Evolutionary conservation across 2,888 invertebrate genomes (phyloP).

Genomic region (Nomada lathburiana): DNA sequence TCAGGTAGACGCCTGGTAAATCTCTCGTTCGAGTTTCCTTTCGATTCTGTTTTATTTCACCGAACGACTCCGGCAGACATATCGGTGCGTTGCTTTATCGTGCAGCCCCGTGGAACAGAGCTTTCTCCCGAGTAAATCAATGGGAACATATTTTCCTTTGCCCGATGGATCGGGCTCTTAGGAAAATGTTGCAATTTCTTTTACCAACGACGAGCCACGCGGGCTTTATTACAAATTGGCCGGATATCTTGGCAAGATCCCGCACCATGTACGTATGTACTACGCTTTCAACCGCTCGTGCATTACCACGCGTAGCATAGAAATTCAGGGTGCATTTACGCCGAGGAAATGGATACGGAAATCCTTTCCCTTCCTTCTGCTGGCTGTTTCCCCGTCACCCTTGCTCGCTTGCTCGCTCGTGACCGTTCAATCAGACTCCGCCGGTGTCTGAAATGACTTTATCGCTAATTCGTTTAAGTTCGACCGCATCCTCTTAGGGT

Average conservation of each 20-base stretch:
- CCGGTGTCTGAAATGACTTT: constrained; percentile 59
- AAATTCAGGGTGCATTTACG: constrained; percentile 35
- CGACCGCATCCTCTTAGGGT: constrained; percentile 60
- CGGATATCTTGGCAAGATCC: constrained; percentile 15
- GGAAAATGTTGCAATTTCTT: constrained; percentile 17
- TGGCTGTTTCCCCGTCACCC: neutral
- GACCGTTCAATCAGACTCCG: constrained; percentile 50
- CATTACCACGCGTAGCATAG: constrained; percentile 21
- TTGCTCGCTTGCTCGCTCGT: too few relatives aligned
- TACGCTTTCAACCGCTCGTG: neutral
- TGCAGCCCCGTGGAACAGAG: constrained; percentile 5
- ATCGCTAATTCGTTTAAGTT: constrained; percentile 61
- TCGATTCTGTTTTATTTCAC: constrained; percentile 39
- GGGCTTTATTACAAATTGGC: constrained; percentile 45
- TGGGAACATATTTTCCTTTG: constrained; percentile 36
- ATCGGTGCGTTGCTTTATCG: constrained; percentile 9
- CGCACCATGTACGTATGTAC: neutral
- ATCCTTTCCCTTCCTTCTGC: constrained; percentile 20
- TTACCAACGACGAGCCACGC: neutral
- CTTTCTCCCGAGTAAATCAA: constrained; percentile 30
- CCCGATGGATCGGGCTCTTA: constrained; percentile 36
- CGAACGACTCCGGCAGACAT: constrained; percentile 19
- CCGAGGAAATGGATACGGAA: constrained; percentile 18
- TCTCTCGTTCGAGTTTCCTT: constrained; percentile 26
- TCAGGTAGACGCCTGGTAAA: constrained; percentile 35